Evolutionary conservation across 2,888 invertebrate genomes (phyloP).

Genomic region (Eilema depressum): DNA sequence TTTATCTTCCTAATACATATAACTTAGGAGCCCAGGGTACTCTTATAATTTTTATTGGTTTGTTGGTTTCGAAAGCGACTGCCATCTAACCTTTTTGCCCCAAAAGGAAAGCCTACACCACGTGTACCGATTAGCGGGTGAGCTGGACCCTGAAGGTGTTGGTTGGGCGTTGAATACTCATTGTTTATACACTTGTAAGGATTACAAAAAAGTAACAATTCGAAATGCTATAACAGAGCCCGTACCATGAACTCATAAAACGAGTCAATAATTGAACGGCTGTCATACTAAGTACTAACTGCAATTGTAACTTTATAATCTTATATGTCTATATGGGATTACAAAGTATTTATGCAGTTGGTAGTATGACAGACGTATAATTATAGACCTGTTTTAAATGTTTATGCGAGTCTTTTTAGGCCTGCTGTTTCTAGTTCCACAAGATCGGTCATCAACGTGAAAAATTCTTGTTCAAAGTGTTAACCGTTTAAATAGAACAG

Average conservation of each 20-base stretch:
- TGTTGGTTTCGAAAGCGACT: background rate
- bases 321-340: too few species aligned
- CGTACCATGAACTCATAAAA: too few species aligned
- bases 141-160: background rate
- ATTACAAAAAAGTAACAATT: too few species aligned
- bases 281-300: too few species aligned
- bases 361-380: too few species aligned
- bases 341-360: too few species aligned
- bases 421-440: background rate
- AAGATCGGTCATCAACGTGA: conserved; percentile 10
- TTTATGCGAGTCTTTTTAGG: background rate
- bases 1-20: background rate
- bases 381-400: too few species aligned
- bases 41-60: background rate
- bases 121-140: background rate
- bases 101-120: background rate
- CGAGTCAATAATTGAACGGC: too few species aligned
- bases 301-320: too few species aligned
- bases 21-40: background rate
- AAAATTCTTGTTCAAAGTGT: conserved; percentile 27
- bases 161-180: too few species aligned
- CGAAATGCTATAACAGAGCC: background rate
- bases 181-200: too few species aligned
- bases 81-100: background rate
- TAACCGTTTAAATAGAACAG: conserved; percentile 30